phyloP scores from a whole-genome alignment of 2,113 vertebrate species.

The Clarias gariepinus region DNA sequence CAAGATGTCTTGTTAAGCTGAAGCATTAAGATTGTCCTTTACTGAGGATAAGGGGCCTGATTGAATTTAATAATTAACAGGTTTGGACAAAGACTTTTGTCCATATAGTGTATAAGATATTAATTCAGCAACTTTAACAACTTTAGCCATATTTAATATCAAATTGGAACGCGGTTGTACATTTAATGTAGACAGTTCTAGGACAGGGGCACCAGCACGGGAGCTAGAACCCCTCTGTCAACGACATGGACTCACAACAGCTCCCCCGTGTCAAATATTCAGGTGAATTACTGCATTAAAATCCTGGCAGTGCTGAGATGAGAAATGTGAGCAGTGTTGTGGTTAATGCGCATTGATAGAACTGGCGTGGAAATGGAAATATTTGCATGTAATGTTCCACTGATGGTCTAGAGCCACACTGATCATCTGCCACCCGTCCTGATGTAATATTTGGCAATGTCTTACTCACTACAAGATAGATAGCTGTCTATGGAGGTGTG shows the following conservation, averaged over 20 bases:
- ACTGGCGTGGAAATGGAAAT: not conserved
- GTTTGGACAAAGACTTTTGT: too few species aligned
- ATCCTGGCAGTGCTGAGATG: not conserved
- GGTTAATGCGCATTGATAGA: not conserved
- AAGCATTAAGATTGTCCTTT: too few species aligned
- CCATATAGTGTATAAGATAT: not conserved
- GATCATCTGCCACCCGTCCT: not conserved
- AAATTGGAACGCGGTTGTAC: not conserved
- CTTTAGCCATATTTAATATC: not conserved
- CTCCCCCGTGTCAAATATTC: not conserved
- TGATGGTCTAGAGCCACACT: not conserved
- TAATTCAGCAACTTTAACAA: not conserved
- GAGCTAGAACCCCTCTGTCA: not conserved
- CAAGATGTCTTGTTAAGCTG: too few species aligned
- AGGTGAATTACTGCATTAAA: not conserved
- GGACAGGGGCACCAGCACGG: not conserved
- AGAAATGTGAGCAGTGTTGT: not conserved
- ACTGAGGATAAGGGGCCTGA: too few species aligned
- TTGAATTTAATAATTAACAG: too few species aligned
- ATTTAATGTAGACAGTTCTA: not conserved
- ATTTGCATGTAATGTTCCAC: not conserved
- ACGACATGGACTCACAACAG: not conserved
- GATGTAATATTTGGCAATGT: conserved; percentile 6
- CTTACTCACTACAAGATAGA: not conserved
- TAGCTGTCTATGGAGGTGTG: not conserved